Base-by-base conservation (phyloP, 2,113 vertebrate species). In the Rhinoderma darwinii region DNA sequence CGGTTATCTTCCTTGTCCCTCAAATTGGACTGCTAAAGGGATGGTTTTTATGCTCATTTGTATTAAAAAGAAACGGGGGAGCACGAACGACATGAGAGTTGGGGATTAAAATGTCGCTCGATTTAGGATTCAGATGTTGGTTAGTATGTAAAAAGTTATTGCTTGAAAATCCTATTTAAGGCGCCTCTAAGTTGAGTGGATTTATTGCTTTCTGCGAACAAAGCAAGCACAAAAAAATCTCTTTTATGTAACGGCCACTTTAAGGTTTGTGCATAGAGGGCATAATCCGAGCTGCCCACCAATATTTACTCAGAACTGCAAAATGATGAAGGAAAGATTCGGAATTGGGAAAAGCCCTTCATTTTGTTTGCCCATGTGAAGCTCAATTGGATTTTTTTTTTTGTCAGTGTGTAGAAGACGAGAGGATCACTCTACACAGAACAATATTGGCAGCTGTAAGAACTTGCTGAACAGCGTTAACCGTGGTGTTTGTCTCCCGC, bases 361-460 rank as follows among this genome's bases (percentile, higher is more conserved):
- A 70, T 84, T 95, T 92, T 92, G 93, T 95, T 96, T 96, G 95
- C 94, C 93, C 93, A 0, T 93, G 88, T 85, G 90, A 95, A 93
- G 95, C 93, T 95, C 90, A 93, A 96, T 93, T 93, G 89, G 92
- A 96, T 96, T 96, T 94, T 95, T 96, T 93, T 96, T 94, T 95
- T 96, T 93, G 95, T 92, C 92, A 89, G 91, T 77, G 44, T 72
- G 79, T 90, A 90, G 93, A 94, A 80, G 91, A 92, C 90, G 89
- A 90, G 89, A 91, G 88, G 92, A 95, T 94, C 91, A 89, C 92
- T 91, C 90, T 91, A 92, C 80, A 83, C 25, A 41, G 90, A 44
- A 73, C 82, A 12, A 90, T 96, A 96, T 95, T 93, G 95, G 95
- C 93, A 91, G 92, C 84, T 89, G 83, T 43, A 73, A 90, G 91